A percentile compares a stretch with the other conserved stretches of the same genome.
Evolutionary conservation across 2,888 invertebrate genomes (phyloP).

Genomic region (Thecophora atra): DNA sequence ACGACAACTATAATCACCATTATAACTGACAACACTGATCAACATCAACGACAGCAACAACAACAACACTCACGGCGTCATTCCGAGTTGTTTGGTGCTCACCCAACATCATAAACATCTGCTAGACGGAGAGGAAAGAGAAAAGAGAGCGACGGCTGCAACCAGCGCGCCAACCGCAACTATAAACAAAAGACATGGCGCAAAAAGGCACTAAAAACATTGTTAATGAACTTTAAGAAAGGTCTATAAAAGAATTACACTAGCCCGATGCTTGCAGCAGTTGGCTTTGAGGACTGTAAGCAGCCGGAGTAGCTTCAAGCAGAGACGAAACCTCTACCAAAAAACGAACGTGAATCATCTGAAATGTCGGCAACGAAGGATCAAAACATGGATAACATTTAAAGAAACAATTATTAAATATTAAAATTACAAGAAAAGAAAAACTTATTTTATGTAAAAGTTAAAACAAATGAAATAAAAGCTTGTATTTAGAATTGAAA

Average conservation of each 20-base stretch:
- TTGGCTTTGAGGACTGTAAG: conserved; percentile 68
- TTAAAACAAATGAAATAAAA: not conserved
- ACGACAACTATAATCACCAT: not conserved
- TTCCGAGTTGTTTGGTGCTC: no score
- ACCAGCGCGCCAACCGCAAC: conserved; percentile 28
- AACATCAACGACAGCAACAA: not conserved
- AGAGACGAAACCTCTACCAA: conserved; percentile 7
- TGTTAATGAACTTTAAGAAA: conserved; percentile 47
- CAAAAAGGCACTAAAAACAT: conserved; percentile 49
- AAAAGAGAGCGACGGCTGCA: not conserved
- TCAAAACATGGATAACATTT: not conserved
- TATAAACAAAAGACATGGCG: conserved; percentile 31
- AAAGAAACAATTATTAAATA: not conserved
- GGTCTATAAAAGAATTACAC: conserved; percentile 66
- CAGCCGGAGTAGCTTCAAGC: conserved; percentile 54
- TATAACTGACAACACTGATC: not conserved
- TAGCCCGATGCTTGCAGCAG: conserved; percentile 66
- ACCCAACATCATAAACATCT: not conserved
- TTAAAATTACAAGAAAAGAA: not conserved
- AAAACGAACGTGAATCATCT: not conserved
- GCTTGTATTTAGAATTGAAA: not conserved
- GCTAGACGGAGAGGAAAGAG: not conserved
- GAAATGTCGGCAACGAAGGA: not conserved
- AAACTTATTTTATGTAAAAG: not conserved
- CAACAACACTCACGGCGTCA: no score